Evolutionary conservation across 2,888 invertebrate species (phyloP), one percentile per base, ranked within the genome.

Genomic region (Stegophylla sp.): DNA sequence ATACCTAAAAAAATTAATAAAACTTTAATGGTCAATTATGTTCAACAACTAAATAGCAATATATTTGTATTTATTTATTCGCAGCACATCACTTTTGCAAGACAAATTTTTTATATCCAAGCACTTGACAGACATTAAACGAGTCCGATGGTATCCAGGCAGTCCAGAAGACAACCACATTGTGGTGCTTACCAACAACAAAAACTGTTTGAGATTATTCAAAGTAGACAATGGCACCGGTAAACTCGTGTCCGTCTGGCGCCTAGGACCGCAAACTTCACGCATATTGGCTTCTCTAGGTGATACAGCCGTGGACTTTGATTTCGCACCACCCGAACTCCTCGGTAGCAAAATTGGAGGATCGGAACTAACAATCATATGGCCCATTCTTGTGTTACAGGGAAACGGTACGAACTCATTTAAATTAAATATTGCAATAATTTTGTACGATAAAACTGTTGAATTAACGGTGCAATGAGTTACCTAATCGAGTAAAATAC

Each of bases 301-400:
- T 0, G 95, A 96, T 85, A 91, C 91, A 0, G 94, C 94, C 0
- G 93, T 96, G 20, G 93, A 94, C 87, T 96, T 97, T 88, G 94
- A 95, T 85, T 92, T 94, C 86, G 91, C 91, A 1, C 90, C 90
- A 2, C 83, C 83, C 1, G 63, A 81, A 10, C 67, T 79, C 1
- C 67, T 72, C 45, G 82, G 79, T 20, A 41, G 61, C 3, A 59
- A 23, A 23, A 41, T 23, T 51, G 48, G 15, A n/a, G 48, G 15
- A n/a, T 79, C 79, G 3, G 66, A 66, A 51, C 82, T 69, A 63
- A 66, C 86, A 72, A 87, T 90, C 9, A 88, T 89, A 83, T 93
- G 93, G 93, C 93, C 93, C 0, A 89, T 95, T 76, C 90, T 93
- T 76, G 89, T 96, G 77, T 88, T 97, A 74, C 90, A 92, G 76